These are phyloP conservation scores for Alligator sinensis DNA, from an alignment of 2,113 vertebrate genomes.

Conservation along the genomic window DNA sequence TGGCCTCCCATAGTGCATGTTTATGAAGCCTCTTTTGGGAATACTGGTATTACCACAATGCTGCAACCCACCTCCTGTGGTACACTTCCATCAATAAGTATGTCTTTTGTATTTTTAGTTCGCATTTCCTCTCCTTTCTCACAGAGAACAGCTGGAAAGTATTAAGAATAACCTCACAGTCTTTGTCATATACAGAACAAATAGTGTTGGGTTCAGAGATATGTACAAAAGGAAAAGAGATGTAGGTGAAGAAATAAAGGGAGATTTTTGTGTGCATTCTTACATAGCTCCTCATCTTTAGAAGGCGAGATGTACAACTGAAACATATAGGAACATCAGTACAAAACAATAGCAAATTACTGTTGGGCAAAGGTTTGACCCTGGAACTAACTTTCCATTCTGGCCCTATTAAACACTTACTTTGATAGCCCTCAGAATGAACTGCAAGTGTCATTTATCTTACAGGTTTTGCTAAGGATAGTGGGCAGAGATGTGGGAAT, in stretches of 20 bases:
- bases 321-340: fast-evolving
- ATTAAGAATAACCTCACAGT: conserved; percentile 28
- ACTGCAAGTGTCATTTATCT: background rate
- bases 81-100: conserved; percentile 26
- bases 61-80: background rate
- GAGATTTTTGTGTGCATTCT: background rate
- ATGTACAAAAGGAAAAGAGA: background rate
- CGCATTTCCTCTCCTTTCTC: background rate
- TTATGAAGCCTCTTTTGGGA: conserved; percentile 10
- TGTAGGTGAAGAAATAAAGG: background rate
- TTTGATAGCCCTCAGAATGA: background rate
- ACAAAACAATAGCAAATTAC: background rate
- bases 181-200: conserved; percentile 16
- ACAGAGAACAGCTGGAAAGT: conserved; percentile 49
- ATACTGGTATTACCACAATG: background rate
- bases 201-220: conserved; percentile 26
- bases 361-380: background rate
- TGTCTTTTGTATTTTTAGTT: background rate
- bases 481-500: background rate
- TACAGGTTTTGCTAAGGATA: background rate
- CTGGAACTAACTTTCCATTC: background rate
- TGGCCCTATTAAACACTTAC: background rate
- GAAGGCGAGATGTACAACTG: background rate
- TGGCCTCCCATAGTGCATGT: conserved; percentile 25
- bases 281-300: background rate